Percentiles rank a stretch among this genome's conserved stretches.
These are phyloP conservation scores for Acanthosepion pharaonis DNA, from an alignment of 2,888 invertebrate species.

Conservation along the genomic window DNA sequence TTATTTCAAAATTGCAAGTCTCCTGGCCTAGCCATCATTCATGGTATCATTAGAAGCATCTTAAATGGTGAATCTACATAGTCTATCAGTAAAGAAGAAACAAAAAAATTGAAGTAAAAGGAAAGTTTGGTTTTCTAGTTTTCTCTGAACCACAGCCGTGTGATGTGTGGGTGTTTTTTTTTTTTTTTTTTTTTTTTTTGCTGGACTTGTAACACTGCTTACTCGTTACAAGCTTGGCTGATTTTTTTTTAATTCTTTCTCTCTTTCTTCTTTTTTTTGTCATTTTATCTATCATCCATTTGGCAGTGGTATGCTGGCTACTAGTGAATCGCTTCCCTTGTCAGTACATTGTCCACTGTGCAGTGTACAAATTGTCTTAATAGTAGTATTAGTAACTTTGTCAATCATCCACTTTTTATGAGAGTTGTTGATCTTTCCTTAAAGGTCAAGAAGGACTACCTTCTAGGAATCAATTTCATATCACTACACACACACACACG, in stretches of 20 bases:
- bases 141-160: constrained; percentile 24
- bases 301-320: constrained; percentile 10
- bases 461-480: not conserved
- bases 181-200: not conserved
- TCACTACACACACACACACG: not conserved
- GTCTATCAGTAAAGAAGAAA: constrained; percentile 3
- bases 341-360: not conserved
- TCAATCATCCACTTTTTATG: not conserved
- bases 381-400: constrained; percentile 6
- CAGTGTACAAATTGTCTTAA: not conserved
- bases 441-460: not conserved
- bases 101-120: not conserved
- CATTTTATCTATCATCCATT: not conserved
- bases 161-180: constrained; percentile 34
- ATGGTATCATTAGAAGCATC: constrained; percentile 1
- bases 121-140: constrained; percentile 37
- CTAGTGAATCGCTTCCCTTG: not conserved
- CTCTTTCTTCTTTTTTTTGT: not conserved
- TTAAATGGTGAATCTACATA: constrained; percentile 33
- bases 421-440: not conserved
- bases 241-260: not conserved
- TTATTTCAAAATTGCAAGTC: not conserved
- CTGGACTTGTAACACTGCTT: constrained; percentile 20
- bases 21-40: constrained; percentile 33
- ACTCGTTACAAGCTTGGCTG: not conserved